A percentile compares a stretch with the other conserved stretches of the same genome.
These are phyloP conservation scores for Cephus sareptanus DNA, from an alignment of 2,888 invertebrate species.

Conservation along the genomic window DNA sequence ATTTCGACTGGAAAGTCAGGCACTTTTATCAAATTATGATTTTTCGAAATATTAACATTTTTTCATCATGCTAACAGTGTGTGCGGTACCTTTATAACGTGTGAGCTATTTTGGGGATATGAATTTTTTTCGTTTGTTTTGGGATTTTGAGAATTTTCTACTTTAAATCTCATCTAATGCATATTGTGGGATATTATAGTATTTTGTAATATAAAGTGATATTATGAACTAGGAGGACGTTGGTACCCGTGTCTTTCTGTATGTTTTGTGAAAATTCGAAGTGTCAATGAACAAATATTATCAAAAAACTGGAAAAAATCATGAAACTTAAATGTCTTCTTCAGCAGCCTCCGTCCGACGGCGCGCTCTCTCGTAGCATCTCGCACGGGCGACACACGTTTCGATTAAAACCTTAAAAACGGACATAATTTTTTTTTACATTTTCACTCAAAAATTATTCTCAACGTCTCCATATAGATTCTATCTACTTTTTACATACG, in stretches of 20 bases:
- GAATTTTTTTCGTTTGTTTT: neutral
- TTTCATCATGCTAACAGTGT: neutral
- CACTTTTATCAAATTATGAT: neutral
- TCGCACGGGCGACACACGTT: neutral
- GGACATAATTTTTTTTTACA: neutral
- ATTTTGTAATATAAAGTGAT: neutral
- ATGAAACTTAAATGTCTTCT: constrained; percentile 14
- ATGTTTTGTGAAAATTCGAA: constrained; percentile 11
- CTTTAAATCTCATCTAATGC: neutral
- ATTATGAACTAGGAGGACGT: neutral
- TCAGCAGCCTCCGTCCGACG: constrained; percentile 38
- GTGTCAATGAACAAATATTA: neutral
- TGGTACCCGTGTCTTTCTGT: constrained; percentile 22
- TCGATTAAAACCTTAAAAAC: neutral
- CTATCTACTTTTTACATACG: neutral
- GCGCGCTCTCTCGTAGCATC: constrained; percentile 14
- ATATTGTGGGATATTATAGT: neutral
- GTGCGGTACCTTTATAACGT: neutral
- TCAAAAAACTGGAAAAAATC: neutral
- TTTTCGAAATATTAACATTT: neutral
- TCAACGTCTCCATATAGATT: neutral
- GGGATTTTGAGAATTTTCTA: neutral
- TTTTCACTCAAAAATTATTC: neutral
- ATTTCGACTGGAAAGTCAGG: neutral
- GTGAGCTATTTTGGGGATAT: neutral